Conservation (phyloP, 2,797 vertebrate genomes). For the Pogonophryne albipinna region DNA sequence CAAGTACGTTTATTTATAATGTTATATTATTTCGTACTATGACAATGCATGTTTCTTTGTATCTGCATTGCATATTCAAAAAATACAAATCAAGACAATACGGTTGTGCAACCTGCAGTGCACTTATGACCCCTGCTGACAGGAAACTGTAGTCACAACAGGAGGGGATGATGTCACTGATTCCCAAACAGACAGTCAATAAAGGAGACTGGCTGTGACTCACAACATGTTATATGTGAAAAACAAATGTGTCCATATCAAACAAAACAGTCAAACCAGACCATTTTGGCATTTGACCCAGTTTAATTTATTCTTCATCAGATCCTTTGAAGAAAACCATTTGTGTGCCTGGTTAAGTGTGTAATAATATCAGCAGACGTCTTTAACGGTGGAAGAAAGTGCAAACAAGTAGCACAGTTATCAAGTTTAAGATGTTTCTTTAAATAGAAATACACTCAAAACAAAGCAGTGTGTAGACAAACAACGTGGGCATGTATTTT, state of each 20-base stretch:
- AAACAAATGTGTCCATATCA: background rate
- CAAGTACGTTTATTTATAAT: background rate
- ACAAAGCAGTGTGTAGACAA: background rate
- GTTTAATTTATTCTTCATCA: conserved; percentile 69
- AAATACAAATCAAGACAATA: background rate
- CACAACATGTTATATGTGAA: background rate
- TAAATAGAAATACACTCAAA: conserved; percentile 31
- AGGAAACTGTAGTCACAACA: conserved; percentile 48
- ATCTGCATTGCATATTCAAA: background rate
- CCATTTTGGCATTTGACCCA: conserved; percentile 43
- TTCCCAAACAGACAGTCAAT: background rate
- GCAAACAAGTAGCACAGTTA: conserved; percentile 40
- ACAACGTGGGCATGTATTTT: conserved; percentile 25
- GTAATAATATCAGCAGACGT: conserved; percentile 51
- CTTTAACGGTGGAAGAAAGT: conserved; percentile 47
- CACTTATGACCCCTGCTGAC: conserved; percentile 70
- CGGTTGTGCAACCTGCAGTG: background rate
- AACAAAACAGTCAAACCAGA: conserved; percentile 15
- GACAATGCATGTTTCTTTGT: background rate
- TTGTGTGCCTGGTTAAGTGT: conserved; percentile 54
- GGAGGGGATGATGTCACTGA: background rate
- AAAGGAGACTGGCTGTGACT: background rate
- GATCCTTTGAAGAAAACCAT: conserved; percentile 56
- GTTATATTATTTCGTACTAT: background rate
- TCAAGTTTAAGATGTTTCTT: conserved; percentile 30